phyloP scores from a whole-genome alignment of 1,140 invertebrate species.

The Oedothorax gibbosus region DNA sequence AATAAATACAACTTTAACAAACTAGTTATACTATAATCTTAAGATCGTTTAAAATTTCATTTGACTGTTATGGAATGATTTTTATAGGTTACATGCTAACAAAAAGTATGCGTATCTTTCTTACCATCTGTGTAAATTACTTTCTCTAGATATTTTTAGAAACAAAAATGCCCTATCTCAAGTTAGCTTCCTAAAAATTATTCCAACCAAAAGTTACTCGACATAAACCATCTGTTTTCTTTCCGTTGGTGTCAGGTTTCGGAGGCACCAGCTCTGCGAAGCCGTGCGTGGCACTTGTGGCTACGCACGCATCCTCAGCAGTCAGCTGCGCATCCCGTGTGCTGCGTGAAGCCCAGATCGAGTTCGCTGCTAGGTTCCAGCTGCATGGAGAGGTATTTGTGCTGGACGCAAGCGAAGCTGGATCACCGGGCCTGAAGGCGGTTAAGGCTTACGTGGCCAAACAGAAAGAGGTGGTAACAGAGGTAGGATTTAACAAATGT shows the following conservation, averaged over 20 bases:
- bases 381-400: conserved; percentile 73
- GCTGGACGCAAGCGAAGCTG: conserved; percentile 75
- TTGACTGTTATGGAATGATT: no score
- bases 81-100: no score
- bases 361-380: conserved; percentile 73
- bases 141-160: no score
- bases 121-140: no score
- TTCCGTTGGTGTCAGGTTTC: conserved; percentile 68
- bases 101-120: no score
- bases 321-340: conserved; percentile 73
- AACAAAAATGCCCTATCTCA: no score
- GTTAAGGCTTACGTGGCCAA: conserved; percentile 73
- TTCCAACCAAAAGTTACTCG: neutral
- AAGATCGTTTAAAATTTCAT: no score
- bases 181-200: no score
- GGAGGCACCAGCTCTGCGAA: conserved; percentile 72
- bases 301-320: conserved; percentile 76
- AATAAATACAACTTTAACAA: no score
- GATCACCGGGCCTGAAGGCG: conserved; percentile 73
- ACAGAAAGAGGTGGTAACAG: conserved; percentile 69
- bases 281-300: conserved; percentile 74
- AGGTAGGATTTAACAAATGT: conserved; percentile 65
- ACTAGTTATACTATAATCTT: no score
- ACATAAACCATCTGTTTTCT: conserved; percentile 21
- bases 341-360: conserved; percentile 70